Conservation (phyloP, 2,888 invertebrate species). For the Polyommatus iphigenia region DNA sequence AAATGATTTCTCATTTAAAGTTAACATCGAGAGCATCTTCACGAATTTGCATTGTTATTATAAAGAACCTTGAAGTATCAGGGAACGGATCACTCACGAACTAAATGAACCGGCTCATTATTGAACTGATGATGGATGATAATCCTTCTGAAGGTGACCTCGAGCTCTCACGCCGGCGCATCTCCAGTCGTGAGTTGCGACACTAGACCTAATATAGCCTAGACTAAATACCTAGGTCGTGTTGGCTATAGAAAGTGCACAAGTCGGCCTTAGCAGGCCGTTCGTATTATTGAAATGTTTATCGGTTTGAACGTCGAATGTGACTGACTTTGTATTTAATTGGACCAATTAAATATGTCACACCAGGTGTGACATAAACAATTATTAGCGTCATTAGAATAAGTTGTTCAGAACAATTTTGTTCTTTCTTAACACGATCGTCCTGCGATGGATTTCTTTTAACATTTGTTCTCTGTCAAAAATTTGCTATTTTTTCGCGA, state of each 20-base stretch:
- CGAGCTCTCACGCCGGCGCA: constrained; percentile 31
- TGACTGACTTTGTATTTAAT: no score
- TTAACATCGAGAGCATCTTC: neutral
- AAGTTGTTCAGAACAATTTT: no score
- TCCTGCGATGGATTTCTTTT: no score
- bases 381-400: no score
- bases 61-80: neutral
- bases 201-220: constrained; percentile 19
- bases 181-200: constrained; percentile 30
- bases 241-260: neutral
- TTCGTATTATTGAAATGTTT: neutral
- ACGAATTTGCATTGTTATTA: neutral
- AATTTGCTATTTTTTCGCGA: no score
- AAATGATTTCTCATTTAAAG: neutral
- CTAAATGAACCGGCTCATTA: constrained; percentile 15
- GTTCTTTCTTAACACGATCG: no score
- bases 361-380: no score
- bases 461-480: no score
- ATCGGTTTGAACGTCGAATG: neutral
- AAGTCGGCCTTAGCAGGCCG: neutral
- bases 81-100: neutral
- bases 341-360: no score
- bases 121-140: neutral
- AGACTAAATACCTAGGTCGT: constrained; percentile 21
- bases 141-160: constrained; percentile 34